These are phyloP conservation scores for Argyrosomus regius DNA, from an alignment of 2,797 vertebrate genomes.

Conservation along the genomic window DNA sequence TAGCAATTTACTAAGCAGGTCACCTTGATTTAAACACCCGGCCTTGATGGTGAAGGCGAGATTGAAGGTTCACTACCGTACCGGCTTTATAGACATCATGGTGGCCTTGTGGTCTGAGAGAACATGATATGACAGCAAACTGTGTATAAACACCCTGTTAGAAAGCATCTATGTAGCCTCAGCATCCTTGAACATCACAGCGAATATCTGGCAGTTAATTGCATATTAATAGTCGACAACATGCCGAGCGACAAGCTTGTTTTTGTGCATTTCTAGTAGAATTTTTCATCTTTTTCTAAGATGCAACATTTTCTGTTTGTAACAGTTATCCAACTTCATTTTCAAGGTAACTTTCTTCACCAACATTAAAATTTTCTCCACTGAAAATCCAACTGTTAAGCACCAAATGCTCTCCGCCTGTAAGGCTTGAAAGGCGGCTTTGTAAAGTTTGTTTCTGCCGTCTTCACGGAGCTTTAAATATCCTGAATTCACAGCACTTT, in stretches of 20 bases:
- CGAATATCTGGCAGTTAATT: conserved; percentile 46
- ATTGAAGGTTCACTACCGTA: conserved; percentile 20
- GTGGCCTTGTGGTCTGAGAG: conserved; percentile 47
- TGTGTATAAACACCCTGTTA: conserved; percentile 44
- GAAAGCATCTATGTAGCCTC: conserved; percentile 7
- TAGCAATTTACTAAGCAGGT: background rate
- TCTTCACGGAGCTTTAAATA: conserved; percentile 6
- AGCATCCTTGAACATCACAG: conserved; percentile 41
- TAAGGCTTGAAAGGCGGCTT: background rate
- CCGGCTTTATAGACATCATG: conserved; percentile 22
- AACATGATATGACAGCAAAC: conserved; percentile 26
- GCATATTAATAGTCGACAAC: conserved; percentile 36
- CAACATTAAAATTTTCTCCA: background rate
- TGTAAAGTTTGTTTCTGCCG: background rate
- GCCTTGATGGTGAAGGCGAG: conserved; percentile 29
- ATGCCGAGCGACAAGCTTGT: conserved; percentile 8
- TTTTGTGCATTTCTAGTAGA: background rate
- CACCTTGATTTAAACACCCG: conserved; percentile 20
- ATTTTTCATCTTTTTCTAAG: background rate
- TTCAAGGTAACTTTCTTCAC: background rate
- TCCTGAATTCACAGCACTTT: conserved; percentile 13
- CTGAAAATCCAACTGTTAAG: background rate
- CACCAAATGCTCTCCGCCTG: background rate
- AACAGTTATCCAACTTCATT: background rate
- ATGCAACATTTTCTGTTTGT: background rate